Percentiles rank a stretch among this genome's conserved stretches.
phyloP scores from a whole-genome alignment of 2,113 vertebrate species.

The Callocephalon fimbriatum region DNA sequence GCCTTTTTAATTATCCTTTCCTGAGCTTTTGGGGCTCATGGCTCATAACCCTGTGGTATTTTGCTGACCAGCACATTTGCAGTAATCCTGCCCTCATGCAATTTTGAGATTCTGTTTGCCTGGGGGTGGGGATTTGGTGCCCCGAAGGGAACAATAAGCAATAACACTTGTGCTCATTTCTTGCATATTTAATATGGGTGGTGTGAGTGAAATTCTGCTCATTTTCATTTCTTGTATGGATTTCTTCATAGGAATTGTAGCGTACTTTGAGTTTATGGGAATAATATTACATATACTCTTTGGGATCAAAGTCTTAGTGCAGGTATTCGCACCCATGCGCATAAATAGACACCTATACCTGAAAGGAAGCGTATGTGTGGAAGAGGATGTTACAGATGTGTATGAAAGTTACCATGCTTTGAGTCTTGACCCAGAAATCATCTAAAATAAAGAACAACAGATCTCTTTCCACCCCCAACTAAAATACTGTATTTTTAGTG shows the following conservation, averaged over 20 bases:
- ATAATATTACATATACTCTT: neutral
- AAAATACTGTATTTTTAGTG: neutral
- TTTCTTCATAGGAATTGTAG: neutral
- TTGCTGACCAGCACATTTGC: neutral
- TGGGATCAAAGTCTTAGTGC: neutral
- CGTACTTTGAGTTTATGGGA: neutral
- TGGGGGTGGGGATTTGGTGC: neutral
- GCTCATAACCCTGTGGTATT: neutral
- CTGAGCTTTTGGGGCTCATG: neutral
- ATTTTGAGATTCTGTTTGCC: neutral
- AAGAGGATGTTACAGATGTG: neutral
- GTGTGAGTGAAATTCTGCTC: neutral
- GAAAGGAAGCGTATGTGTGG: neutral
- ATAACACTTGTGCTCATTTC: neutral
- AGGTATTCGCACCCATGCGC: neutral
- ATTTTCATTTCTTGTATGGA: neutral
- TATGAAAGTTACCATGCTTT: neutral
- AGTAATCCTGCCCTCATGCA: neutral
- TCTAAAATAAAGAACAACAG: neutral
- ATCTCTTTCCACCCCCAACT: neutral
- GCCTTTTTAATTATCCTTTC: neutral
- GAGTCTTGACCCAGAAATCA: neutral
- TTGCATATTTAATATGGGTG: neutral
- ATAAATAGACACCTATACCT: neutral
- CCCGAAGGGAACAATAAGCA: neutral